A percentile compares a stretch with the other conserved stretches of the same genome.
Conservation (phyloP, 1,140 invertebrate genomes). For the Aplysia californica region DNA sequence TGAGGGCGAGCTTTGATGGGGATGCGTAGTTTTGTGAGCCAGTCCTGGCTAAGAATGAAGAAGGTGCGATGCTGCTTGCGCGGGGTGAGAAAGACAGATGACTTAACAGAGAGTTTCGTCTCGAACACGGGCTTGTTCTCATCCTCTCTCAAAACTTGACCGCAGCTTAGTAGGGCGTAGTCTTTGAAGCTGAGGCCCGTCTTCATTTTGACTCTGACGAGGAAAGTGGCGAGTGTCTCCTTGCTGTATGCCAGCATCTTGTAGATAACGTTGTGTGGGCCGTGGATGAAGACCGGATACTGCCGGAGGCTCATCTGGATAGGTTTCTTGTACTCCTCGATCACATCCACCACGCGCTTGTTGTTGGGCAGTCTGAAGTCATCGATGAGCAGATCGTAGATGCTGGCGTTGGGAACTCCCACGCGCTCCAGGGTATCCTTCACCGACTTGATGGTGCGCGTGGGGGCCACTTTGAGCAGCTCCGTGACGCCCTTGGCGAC, state of each 20-base stretch:
- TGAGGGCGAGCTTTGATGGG: slow-evolving; percentile 36
- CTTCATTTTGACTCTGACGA: slow-evolving; percentile 53
- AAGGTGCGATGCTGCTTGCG: slow-evolving; percentile 38
- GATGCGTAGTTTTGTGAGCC: slow-evolving; percentile 48
- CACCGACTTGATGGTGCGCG: slow-evolving; percentile 41
- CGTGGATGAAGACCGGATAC: slow-evolving; percentile 55
- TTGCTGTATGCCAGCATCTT: slow-evolving; percentile 48
- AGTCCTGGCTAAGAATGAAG: slow-evolving; percentile 43
- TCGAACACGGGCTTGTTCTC: slow-evolving; percentile 47
- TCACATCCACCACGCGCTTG: slow-evolving; percentile 42
- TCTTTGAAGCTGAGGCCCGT: slow-evolving; percentile 47
- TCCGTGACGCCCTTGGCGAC: slow-evolving; percentile 52
- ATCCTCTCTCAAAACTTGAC: slow-evolving; percentile 38
- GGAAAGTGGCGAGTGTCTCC: slow-evolving; percentile 47
- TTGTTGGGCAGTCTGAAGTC: slow-evolving; percentile 44
- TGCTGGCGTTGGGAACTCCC: slow-evolving; percentile 55
- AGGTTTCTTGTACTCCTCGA: slow-evolving; percentile 43
- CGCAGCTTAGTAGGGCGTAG: slow-evolving; percentile 45
- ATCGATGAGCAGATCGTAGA: slow-evolving; percentile 44
- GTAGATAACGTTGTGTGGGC: slow-evolving; percentile 51
- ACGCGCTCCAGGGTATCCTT: slow-evolving; percentile 52
- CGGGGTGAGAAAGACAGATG: slow-evolving; percentile 50
- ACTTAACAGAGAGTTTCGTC: slow-evolving; percentile 43
- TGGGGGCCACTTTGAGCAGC: slow-evolving; percentile 45
- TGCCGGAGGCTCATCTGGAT: slow-evolving; percentile 49